Evolutionary conservation across 2,113 vertebrate species (phyloP).

Genomic region (Oncorhynchus masou): DNA sequence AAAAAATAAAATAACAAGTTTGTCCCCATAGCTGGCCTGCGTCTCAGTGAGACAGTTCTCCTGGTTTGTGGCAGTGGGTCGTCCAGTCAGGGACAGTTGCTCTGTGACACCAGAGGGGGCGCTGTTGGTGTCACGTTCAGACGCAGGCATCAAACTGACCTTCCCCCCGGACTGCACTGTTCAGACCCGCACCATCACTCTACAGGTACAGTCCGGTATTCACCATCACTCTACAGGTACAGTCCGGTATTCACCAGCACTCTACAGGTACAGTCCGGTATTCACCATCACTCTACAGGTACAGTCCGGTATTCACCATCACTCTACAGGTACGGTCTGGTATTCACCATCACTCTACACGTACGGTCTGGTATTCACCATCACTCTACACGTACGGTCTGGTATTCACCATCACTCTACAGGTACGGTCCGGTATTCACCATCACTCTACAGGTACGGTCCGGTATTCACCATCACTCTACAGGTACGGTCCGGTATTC

Average conservation of each 20-base stretch:
- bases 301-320: too few relatives aligned
- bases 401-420: background rate
- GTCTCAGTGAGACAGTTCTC: slow-evolving; percentile 90
- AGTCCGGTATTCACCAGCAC: slow-evolving; percentile 32
- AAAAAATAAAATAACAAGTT: background rate
- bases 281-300: background rate
- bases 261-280: slow-evolving; percentile 58
- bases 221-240: too few relatives aligned
- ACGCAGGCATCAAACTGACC: slow-evolving; percentile 84
- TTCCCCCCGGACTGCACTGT: slow-evolving; percentile 85
- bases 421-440: too few relatives aligned
- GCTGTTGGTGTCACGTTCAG: slow-evolving; percentile 80
- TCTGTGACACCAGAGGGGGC: slow-evolving; percentile 81
- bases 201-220: slow-evolving; percentile 56
- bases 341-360: too few relatives aligned
- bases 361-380: too few relatives aligned
- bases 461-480: too few relatives aligned
- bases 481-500: too few relatives aligned
- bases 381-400: too few relatives aligned
- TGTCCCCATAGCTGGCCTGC: slow-evolving; percentile 74
- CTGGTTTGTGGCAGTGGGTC: slow-evolving; percentile 89
- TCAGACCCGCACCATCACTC: slow-evolving; percentile 55
- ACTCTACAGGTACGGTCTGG: slow-evolving; percentile 52
- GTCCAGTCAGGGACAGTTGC: slow-evolving; percentile 82
- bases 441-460: too few relatives aligned